Evolutionary conservation across 1,140 invertebrate genomes (phyloP).

Genomic region (Drosophila funebris): DNA sequence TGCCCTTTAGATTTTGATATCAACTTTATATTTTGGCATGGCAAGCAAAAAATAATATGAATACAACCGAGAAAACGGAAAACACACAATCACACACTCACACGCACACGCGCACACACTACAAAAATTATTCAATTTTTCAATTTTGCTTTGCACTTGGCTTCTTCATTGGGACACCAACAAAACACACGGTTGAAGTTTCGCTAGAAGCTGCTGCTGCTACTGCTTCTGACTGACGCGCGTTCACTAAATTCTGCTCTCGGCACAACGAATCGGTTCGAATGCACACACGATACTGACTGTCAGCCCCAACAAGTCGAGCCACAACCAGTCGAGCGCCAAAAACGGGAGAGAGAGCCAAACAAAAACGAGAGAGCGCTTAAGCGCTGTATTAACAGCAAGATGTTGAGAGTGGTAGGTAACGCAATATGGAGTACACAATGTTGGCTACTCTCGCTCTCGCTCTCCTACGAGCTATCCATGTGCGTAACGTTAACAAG

Average conservation of each 20-base stretch:
- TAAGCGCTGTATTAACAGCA: background rate
- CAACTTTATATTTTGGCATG: slow-evolving; percentile 45
- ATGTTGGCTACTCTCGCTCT: background rate
- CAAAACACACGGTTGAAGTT: slow-evolving; percentile 45
- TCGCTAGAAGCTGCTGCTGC: slow-evolving; percentile 21
- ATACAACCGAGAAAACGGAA: slow-evolving; percentile 3
- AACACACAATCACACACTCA: slow-evolving; percentile 29
- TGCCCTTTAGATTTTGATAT: slow-evolving; percentile 57
- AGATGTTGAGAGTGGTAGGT: background rate
- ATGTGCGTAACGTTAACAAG: slow-evolving; percentile 8
- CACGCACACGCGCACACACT: slow-evolving; percentile 32
- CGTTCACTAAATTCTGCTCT: slow-evolving; percentile 26
- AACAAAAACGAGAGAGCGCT: slow-evolving; percentile 14
- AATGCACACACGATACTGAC: slow-evolving; percentile 48
- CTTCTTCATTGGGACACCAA: slow-evolving; percentile 48
- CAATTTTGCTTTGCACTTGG: slow-evolving; percentile 59
- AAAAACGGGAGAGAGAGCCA: slow-evolving; percentile 9
- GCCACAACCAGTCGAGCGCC: slow-evolving; percentile 12
- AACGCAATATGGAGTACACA: slow-evolving; percentile 3
- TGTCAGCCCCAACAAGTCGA: slow-evolving; percentile 28
- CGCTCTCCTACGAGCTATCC: background rate
- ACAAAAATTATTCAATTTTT: slow-evolving; percentile 62
- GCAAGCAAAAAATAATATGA: slow-evolving; percentile 40
- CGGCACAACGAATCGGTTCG: slow-evolving; percentile 50
- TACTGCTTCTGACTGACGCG: slow-evolving; percentile 19